Base-by-base conservation (phyloP, 2,113 vertebrate genomes). In the Rattus rattus region DNA sequence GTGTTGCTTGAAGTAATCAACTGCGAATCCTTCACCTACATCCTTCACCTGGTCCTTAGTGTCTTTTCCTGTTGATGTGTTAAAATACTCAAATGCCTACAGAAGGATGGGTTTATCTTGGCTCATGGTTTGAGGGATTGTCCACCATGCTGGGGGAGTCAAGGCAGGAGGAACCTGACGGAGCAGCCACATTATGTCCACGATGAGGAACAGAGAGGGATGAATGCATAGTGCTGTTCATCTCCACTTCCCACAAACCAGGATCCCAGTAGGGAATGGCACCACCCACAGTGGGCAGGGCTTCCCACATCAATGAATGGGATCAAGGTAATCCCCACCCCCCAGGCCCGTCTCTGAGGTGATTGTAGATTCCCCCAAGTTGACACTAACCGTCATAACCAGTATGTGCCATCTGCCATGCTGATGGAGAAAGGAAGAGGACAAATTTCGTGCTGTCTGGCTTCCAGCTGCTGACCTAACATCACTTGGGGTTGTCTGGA, bases 361-460 rank as follows among this genome's bases (percentile, higher is more conserved):
- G 43, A 87, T 69, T 67, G 43, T 69, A 69, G 63, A 69, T 52
- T 69, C 10, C 33, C 17, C 33, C 63, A 67, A 67, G 84, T 49
- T 86, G 84, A 49, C 43, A 24, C 6, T 2, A 5, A 0, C 19
- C 2, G 9, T 1, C 2, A 22, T 7, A 28, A 8, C 47, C 39
- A 22, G 7, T 1, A 0, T 22, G 1, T 22, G 43, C 43, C 11
- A 17, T 4, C 0, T 0, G 8, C 0, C 43, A 1, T 8, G 8
- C 5, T 5, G 5, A 4, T 20, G 54, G n/a, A 39, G 22, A 3
- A 33, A 17, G 12, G 30, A 39, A n/a, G 20, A 19, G 47, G 10
- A 11, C 24, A 39, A 13, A 20, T 14, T 11, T 0, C 0, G 0
- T 2, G 0, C 5, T 0, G 0, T 5, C 39, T 47, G 52, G 39